Conservation (phyloP, 2,888 invertebrate species). For the Cataglyphis rosenhaueri region DNA sequence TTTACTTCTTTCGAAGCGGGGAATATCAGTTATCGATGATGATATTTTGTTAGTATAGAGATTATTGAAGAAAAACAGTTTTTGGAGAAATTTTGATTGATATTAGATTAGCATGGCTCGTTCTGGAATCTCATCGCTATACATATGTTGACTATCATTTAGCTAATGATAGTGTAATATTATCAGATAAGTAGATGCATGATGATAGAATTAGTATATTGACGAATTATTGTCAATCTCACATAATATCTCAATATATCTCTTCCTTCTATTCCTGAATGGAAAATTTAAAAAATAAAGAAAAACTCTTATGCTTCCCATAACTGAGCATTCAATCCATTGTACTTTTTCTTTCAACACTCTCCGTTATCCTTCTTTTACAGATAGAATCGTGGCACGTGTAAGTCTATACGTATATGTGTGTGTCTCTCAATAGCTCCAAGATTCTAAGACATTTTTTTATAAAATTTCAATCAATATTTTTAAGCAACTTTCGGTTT, state of each 20-base stretch:
- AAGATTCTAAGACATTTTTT: conserved; percentile 44
- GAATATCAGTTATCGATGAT: conserved; percentile 20
- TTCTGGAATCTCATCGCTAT: not conserved
- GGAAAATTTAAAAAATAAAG: not conserved
- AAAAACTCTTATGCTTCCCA: not conserved
- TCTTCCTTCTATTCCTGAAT: not conserved
- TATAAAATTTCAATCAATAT: conserved; percentile 4
- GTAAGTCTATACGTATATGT: conserved; percentile 9
- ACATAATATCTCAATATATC: not conserved
- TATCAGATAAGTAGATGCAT: not conserved
- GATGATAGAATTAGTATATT: not conserved
- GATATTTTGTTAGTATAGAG: not conserved
- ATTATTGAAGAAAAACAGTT: not conserved
- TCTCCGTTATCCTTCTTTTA: conserved; percentile 7
- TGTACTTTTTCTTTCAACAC: conserved; percentile 48
- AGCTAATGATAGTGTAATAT: not conserved
- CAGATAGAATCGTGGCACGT: conserved; percentile 27
- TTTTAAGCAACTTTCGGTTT: conserved; percentile 29
- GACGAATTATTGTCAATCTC: not conserved
- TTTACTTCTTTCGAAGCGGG: not conserved
- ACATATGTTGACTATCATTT: not conserved
- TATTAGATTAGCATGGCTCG: not conserved
- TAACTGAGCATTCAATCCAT: conserved; percentile 50
- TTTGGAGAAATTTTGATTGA: conserved; percentile 1
- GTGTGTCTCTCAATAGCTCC: conserved; percentile 9